Evolutionary conservation across 2,888 invertebrate species (phyloP), one percentile per base, ranked within the genome.

Genomic region (Stramonita haemastoma): DNA sequence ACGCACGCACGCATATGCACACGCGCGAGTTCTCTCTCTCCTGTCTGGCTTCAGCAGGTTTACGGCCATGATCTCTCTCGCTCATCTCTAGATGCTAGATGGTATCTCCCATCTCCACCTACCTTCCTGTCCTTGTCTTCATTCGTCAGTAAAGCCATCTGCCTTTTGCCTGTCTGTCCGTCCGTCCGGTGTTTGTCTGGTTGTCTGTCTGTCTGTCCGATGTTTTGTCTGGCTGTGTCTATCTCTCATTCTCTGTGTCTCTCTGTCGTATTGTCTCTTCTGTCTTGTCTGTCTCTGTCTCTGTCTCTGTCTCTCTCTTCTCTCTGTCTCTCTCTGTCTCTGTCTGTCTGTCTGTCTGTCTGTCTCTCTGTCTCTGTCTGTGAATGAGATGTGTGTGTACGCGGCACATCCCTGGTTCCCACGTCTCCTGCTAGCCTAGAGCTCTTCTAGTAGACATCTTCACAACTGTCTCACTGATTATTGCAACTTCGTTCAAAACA

Each of bases 181-280:
- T 70, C 87, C 34, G 66, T 87, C 87, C 66, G 60, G 60, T 70
- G 60, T 60, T 32, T 29, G 34, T 66, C 36, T 84, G 81, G 32
- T n/a, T 88, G 66, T 86, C 86, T 86, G 29, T 87, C 87, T 87
- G 32, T 70, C 87, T 70, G 66, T 87, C 87, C 66, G 60, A 66
- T 70, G 60, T 17, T 60, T 32, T 29, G 34, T 66, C 36, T 84
- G 81, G 32, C 56, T 60, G 70, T 84, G 36, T 89, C 57, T 29
- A 26, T 70, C 84, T 89, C 29, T 29, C 29, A 36, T n/a, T 70
- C 36, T 77, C 60, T 60, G 26, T 32, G 6, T 70, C 22, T 70
- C 15, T 70, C 15, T 70, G 5, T 70, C 15, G 11, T 22, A 17
- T 13, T 70, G 19, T 60, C 17, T 60, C 81, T 32, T 22, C n/a